Percentiles rank a stretch among this genome's conserved stretches.
phyloP scores from a whole-genome alignment of 2,888 invertebrate species.

The Pecten maximus region DNA sequence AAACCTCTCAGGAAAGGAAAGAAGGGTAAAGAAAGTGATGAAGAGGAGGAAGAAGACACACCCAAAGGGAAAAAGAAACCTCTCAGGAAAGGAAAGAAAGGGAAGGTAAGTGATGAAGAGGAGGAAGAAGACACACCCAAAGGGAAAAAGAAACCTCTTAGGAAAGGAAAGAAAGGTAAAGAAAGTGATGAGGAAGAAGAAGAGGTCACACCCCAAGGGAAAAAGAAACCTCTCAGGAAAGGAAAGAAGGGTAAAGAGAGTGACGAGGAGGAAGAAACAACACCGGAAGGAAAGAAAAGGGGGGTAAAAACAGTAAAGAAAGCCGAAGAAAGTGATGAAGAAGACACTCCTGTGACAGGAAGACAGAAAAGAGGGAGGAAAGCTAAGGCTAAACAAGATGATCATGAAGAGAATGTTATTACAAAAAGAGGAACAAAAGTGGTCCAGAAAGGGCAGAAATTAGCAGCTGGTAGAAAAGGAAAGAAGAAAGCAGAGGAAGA shows the following conservation, averaged over 20 bases:
- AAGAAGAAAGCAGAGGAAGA: conserved; percentile 44
- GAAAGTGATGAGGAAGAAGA: not conserved
- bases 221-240: not conserved
- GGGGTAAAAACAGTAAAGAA: not conserved
- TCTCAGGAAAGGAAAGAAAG: not conserved
- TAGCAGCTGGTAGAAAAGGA: conserved; percentile 13
- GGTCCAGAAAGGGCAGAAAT: not conserved
- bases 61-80: not conserved
- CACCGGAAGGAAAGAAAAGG: conserved; percentile 28
- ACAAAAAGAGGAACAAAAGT: conserved; percentile 41
- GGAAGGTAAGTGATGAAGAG: not conserved
- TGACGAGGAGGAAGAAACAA: conserved; percentile 1
- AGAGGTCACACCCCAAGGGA: not conserved
- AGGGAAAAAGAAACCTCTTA: not conserved
- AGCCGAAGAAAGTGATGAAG: conserved; percentile 28
- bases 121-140: conserved; percentile 26
- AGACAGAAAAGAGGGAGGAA: not conserved
- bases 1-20: not conserved
- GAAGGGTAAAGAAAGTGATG: conserved; percentile 14
- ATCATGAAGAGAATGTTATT: conserved; percentile 36
- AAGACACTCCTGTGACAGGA: not conserved
- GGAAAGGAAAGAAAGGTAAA: not conserved
- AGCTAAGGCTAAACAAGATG: conserved; percentile 38
- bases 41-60: conserved; percentile 20
- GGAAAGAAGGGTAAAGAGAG: not conserved